Evolutionary conservation across 1,140 invertebrate genomes (phyloP).

Genomic region (Drosophila eugracilis): DNA sequence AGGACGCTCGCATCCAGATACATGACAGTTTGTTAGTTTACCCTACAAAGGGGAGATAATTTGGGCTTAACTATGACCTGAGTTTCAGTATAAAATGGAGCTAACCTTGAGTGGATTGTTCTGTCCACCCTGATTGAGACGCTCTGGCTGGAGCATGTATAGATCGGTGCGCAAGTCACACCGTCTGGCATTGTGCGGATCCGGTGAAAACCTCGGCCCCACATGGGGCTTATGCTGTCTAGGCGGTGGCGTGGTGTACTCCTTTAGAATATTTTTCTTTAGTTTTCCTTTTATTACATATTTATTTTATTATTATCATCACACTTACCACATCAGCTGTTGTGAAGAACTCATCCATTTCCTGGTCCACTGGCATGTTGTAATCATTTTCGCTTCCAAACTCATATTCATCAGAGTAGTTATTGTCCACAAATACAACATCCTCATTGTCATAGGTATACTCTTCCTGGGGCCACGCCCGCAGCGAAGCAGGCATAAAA

Average conservation of each 20-base stretch:
- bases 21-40: slow-evolving; percentile 95
- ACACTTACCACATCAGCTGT: slow-evolving; percentile 76
- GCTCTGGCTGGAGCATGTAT: slow-evolving; percentile 92
- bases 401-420: slow-evolving; percentile 81
- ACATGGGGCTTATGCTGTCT: slow-evolving; percentile 84
- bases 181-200: slow-evolving; percentile 88
- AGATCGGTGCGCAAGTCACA: slow-evolving; percentile 95
- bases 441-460: slow-evolving; percentile 83
- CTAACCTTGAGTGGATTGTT: slow-evolving; percentile 88
- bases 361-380: slow-evolving; percentile 69
- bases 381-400: slow-evolving; percentile 76
- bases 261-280: no score
- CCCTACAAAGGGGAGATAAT: slow-evolving; percentile 87
- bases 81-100: no score
- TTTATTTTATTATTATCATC: no score
- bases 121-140: slow-evolving; percentile 91
- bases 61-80: no score
- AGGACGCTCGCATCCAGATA: slow-evolving; percentile 94
- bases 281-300: no score
- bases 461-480: slow-evolving; percentile 82
- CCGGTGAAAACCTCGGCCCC: slow-evolving; percentile 85
- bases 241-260: slow-evolving; percentile 75
- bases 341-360: slow-evolving; percentile 82
- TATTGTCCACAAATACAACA: slow-evolving; percentile 73
- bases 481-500: slow-evolving; percentile 64